Percentiles rank a stretch among this genome's conserved stretches.
phyloP scores from a whole-genome alignment of 23 tunicate species.

The Ascidia mentula region DNA sequence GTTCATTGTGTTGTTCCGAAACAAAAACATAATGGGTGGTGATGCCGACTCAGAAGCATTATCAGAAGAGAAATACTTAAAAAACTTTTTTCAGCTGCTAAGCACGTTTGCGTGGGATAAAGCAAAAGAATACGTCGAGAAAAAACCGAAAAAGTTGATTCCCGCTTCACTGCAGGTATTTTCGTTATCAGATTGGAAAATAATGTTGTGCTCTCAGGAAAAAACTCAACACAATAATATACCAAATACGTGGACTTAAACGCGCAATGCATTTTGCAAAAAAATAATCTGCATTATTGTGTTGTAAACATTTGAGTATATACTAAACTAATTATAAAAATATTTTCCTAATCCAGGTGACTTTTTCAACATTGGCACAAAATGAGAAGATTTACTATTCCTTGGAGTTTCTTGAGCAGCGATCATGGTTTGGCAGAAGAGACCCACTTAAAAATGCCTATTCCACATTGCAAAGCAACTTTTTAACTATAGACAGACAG shows the following conservation, averaged over 20 bases:
- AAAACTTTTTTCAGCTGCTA: conserved; percentile 28
- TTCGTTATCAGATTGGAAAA: no score
- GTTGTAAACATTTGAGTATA: no score
- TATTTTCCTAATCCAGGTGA: conserved; percentile 37
- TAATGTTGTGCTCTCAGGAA: no score
- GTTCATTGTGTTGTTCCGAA: no score
- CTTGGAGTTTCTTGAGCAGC: conserved; percentile 63
- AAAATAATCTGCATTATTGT: no score
- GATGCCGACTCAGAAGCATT: background rate
- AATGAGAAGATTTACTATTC: conserved; percentile 65
- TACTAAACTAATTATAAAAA: no score
- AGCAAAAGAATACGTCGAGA: conserved; percentile 49
- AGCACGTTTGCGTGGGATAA: conserved; percentile 48
- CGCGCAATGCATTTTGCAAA: no score
- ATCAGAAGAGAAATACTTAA: conserved; percentile 15
- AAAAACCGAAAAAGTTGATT: conserved; percentile 9
- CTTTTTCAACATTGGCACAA: conserved; percentile 50
- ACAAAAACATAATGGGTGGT: no score
- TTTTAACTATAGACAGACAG: conserved; percentile 33
- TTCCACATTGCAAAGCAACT: conserved; percentile 27
- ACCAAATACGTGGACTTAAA: no score
- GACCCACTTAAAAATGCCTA: conserved; percentile 70
- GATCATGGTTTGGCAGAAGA: conserved; percentile 71
- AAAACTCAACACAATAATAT: no score
- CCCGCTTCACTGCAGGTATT: background rate